Evolutionary conservation across 2,113 vertebrate species (phyloP).

Genomic region (Dromiciops gliroides): DNA sequence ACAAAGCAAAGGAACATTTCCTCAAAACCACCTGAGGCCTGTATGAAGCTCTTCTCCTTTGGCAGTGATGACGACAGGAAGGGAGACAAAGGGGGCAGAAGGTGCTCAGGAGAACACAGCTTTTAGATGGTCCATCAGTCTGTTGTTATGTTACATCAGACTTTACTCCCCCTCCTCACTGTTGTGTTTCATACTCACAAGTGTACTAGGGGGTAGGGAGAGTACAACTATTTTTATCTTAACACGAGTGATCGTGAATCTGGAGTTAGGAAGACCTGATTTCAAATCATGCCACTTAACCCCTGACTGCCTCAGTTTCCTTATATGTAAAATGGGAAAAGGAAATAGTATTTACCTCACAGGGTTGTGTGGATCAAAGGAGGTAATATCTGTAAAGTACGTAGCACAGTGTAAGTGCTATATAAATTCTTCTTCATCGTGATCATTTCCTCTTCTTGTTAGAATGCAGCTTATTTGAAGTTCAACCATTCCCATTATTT

Average conservation of each 20-base stretch:
- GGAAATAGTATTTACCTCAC: not conserved
- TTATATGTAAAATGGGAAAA: not conserved
- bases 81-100: not conserved
- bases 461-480: not conserved
- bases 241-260: not conserved
- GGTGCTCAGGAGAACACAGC: not conserved
- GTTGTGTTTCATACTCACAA: not conserved
- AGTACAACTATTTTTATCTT: not conserved
- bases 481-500: not conserved
- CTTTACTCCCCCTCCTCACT: no score
- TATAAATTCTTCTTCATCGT: not conserved
- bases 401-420: not conserved
- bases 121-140: not conserved
- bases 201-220: not conserved
- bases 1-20: not conserved
- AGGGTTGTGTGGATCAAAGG: not conserved
- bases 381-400: not conserved
- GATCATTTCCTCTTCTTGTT: not conserved
- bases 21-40: not conserved
- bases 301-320: not conserved
- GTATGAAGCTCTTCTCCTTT: not conserved
- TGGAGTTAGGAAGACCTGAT: not conserved
- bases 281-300: not conserved
- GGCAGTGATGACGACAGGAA: not conserved
- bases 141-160: no score